A percentile compares a stretch with the other conserved stretches of the same genome.
Conservation (phyloP, 2,888 invertebrate species). For the Adela reaumurella region DNA sequence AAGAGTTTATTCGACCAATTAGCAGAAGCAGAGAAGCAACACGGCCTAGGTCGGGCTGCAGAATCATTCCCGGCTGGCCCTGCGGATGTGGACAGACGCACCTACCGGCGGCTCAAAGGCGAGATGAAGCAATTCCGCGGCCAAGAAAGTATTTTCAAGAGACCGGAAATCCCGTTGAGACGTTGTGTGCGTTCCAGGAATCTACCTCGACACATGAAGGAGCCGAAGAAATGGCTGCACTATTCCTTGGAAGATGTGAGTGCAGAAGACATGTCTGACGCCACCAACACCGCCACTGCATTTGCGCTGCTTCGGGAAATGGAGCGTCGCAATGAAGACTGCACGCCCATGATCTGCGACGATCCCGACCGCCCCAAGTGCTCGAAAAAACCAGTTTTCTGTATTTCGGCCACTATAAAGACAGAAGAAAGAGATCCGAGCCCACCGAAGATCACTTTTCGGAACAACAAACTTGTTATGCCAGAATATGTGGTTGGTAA, state of each 20-base stretch:
- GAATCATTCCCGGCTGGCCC: constrained; percentile 26
- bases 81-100: constrained; percentile 29
- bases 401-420: constrained; percentile 30
- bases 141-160: constrained; percentile 76
- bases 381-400: constrained; percentile 42
- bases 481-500: constrained; percentile 80
- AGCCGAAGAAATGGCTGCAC: constrained; percentile 80
- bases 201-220: constrained; percentile 53
- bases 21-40: constrained; percentile 60
- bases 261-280: constrained; percentile 72
- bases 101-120: constrained; percentile 35
- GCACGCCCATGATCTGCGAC: constrained; percentile 21
- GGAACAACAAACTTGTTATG: constrained; percentile 70
- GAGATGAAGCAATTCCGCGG: constrained; percentile 63
- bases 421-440: constrained; percentile 10
- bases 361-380: constrained; percentile 22
- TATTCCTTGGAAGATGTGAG: constrained; percentile 77
- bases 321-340: constrained; percentile 44
- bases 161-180: constrained; percentile 62
- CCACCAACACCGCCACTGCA: constrained; percentile 73
- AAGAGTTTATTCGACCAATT: constrained; percentile 68
- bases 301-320: constrained; percentile 70
- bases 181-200: constrained; percentile 50
- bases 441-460: constrained; percentile 41
- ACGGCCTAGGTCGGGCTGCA: constrained; percentile 32